Conservation (phyloP, 2,113 vertebrate species). For the Leptodactylus fuscus region DNA sequence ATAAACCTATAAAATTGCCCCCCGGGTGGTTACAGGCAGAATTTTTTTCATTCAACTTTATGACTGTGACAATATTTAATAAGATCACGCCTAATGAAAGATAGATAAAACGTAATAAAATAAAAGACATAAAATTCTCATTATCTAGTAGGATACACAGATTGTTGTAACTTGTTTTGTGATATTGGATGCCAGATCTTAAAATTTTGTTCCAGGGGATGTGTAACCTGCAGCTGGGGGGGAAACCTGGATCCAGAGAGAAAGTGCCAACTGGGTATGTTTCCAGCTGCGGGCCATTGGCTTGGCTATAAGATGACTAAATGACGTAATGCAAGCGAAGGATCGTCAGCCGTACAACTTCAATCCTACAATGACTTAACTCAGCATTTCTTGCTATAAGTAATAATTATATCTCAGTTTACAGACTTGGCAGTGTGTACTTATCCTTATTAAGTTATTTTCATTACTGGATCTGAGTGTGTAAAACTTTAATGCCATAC, state of each 20-base stretch:
- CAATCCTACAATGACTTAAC: conserved; percentile 7
- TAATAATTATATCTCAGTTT: conserved; percentile 10
- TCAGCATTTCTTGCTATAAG: conserved; percentile 10
- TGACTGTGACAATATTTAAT: too few relatives aligned
- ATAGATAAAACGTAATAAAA: conserved; percentile 13
- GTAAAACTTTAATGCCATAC: background rate
- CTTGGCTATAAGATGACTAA: background rate
- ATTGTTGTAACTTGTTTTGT: conserved; percentile 17
- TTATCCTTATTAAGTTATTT: conserved; percentile 24
- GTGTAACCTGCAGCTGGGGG: conserved; percentile 9
- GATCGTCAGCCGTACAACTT: background rate
- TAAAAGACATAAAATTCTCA: background rate
- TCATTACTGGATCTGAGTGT: background rate
- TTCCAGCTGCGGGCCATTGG: conserved; percentile 9
- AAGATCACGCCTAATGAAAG: conserved; percentile 5
- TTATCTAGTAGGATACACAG: background rate
- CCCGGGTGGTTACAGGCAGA: too few relatives aligned
- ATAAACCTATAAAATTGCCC: too few relatives aligned
- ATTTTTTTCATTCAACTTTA: too few relatives aligned
- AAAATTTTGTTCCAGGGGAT: background rate
- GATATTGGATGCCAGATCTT: background rate
- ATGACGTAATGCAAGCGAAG: conserved; percentile 11
- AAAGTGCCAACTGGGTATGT: background rate
- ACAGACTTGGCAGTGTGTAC: background rate
- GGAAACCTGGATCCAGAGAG: background rate